Conservation (phyloP, 2,797 vertebrate species). For the Pantherophis vulpinus region DNA sequence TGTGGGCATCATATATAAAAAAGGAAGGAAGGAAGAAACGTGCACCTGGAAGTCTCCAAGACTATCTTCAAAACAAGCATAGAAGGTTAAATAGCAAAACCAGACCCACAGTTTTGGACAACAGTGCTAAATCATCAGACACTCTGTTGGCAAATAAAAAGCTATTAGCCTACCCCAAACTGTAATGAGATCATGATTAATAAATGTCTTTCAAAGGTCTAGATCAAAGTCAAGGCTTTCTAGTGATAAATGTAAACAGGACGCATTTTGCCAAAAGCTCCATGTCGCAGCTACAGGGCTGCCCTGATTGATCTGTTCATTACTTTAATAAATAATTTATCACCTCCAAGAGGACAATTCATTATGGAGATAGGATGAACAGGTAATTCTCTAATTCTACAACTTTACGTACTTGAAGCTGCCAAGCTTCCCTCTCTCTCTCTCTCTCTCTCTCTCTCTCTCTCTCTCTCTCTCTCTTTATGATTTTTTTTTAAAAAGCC, state of each 20-base stretch:
- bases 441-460: too few relatives aligned
- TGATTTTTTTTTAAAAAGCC: conserved; percentile 11
- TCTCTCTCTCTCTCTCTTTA: not conserved
- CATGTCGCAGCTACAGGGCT: conserved; percentile 60
- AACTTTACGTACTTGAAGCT: conserved; percentile 43
- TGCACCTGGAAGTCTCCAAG: not conserved
- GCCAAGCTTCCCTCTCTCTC: not conserved
- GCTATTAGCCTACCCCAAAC: conserved; percentile 66
- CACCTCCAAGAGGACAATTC: conserved; percentile 64
- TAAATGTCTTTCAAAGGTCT: conserved; percentile 71
- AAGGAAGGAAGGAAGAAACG: not conserved
- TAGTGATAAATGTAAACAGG: conserved; percentile 73
- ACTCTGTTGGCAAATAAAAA: conserved; percentile 70
- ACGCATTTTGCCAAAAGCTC: conserved; percentile 67
- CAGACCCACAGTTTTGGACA: conserved; percentile 58
- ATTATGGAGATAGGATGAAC: conserved; percentile 61
- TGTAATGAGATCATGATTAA: conserved; percentile 77
- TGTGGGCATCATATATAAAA: not conserved
- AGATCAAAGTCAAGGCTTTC: conserved; percentile 70
- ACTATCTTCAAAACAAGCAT: conserved; percentile 46
- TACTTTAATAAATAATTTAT: conserved; percentile 76
- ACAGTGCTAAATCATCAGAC: conserved; percentile 63
- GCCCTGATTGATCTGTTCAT: conserved; percentile 74
- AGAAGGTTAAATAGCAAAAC: conserved; percentile 64
- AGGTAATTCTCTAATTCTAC: conserved; percentile 36